phyloP scores from a whole-genome alignment of 2,113 vertebrate species.

The Peromyscus californicus region DNA sequence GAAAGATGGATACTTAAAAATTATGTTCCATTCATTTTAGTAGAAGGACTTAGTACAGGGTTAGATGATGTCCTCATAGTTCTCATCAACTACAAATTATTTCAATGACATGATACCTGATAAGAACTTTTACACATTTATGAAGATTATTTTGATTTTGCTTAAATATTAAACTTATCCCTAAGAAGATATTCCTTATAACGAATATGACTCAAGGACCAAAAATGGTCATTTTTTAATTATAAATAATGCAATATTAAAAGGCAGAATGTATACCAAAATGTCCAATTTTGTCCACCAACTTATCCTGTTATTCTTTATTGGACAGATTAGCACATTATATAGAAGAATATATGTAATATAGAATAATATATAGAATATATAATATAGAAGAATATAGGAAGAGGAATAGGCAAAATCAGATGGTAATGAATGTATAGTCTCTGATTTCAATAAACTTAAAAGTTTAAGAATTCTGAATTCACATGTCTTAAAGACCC shows the following conservation, averaged over 20 bases:
- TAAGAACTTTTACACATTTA: conserved; percentile 39
- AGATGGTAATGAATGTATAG: background rate
- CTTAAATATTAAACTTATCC: conserved; percentile 20
- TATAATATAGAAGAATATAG: background rate
- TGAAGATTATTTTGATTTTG: conserved; percentile 9
- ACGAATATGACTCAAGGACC: background rate
- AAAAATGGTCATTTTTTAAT: background rate
- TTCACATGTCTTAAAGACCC: conserved; percentile 45
- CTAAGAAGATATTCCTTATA: conserved; percentile 32
- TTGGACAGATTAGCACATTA: background rate
- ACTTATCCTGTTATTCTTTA: background rate
- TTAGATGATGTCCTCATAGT: conserved; percentile 9
- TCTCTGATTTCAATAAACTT: conserved; percentile 52
- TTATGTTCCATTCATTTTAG: conserved; percentile 9
- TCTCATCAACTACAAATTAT: conserved; percentile 1
- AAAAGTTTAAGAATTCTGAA: conserved; percentile 42
- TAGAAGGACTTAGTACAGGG: background rate
- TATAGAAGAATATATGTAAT: background rate
- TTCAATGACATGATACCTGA: background rate
- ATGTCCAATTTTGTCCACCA: background rate
- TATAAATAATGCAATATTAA: conserved; percentile 32
- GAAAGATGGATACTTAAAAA: background rate
- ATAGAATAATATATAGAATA: background rate
- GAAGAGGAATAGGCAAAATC: conserved; percentile 1
- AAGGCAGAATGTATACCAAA: background rate